phyloP scores from a whole-genome alignment of 2,113 vertebrate species.

The Urocynchramus pylzowi region DNA sequence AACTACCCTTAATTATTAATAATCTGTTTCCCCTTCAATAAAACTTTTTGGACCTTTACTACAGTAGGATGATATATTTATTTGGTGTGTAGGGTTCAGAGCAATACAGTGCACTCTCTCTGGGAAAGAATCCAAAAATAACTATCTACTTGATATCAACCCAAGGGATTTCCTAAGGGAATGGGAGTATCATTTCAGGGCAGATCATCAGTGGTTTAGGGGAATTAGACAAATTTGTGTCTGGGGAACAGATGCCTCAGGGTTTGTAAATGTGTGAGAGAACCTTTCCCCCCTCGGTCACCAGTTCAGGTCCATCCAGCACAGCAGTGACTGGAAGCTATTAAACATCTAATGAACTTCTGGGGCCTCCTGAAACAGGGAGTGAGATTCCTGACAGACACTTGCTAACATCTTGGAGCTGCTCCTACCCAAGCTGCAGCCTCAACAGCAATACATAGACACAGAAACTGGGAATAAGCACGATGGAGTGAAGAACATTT shows the following conservation, averaged over 20 bases:
- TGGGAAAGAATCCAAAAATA: constrained; percentile 59
- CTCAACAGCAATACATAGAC: neutral
- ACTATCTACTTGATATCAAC: constrained; percentile 52
- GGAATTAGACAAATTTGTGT: constrained; percentile 41
- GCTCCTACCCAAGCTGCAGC: neutral
- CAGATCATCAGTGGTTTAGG: constrained; percentile 39
- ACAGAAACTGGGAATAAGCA: neutral
- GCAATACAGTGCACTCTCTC: constrained; percentile 32
- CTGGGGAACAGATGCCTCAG: constrained; percentile 54
- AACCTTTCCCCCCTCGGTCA: constrained; percentile 47
- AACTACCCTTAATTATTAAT: constrained; percentile 55
- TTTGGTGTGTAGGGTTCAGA: constrained; percentile 36
- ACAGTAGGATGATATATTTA: neutral
- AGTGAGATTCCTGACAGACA: neutral
- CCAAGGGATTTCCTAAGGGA: constrained; percentile 56
- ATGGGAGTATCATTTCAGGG: constrained; percentile 18
- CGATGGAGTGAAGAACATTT: neutral
- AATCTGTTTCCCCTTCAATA: constrained; percentile 31
- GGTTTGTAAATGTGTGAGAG: constrained; percentile 29
- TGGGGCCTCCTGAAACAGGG: constrained; percentile 6
- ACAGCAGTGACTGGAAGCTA: constrained; percentile 16
- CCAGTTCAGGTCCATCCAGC: constrained; percentile 20
- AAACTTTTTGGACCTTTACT: constrained; percentile 31
- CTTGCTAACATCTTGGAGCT: neutral
- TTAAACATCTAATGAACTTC: constrained; percentile 41